A percentile compares a stretch with the other conserved stretches of the same genome.
These are phyloP conservation scores for Halotydeus destructor DNA, from an alignment of 1,140 invertebrate species.

Conservation along the genomic window DNA sequence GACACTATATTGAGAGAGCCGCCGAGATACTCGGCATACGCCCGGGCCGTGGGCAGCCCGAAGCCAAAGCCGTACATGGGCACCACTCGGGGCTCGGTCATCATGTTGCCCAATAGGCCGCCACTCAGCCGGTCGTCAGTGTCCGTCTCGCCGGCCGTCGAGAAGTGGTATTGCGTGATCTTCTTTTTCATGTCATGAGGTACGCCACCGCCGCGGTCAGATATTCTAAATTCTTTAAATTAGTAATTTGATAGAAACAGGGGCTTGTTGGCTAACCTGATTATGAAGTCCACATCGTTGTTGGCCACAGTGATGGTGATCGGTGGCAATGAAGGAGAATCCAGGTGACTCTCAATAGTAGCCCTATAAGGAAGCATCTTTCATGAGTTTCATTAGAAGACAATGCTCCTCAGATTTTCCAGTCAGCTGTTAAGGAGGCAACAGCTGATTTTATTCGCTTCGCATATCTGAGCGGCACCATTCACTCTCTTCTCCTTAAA, in stretches of 20 bases:
- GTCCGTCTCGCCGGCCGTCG: constrained; percentile 26
- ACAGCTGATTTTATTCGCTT: too few species aligned
- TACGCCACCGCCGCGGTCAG: constrained; percentile 37
- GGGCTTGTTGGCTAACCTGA: constrained; percentile 29
- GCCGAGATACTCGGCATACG: constrained; percentile 37
- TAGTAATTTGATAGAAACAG: too few species aligned
- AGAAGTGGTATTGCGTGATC: constrained; percentile 37
- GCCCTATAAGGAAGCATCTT: constrained; percentile 27
- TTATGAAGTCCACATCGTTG: constrained; percentile 36
- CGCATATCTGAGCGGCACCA: too few species aligned
- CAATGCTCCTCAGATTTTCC: too few species aligned
- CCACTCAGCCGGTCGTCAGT: constrained; percentile 22
- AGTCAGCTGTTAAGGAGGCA: too few species aligned
- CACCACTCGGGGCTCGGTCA: constrained; percentile 27
- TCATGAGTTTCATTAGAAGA: constrained; percentile 1
- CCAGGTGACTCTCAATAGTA: constrained; percentile 32
- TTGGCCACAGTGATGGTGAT: constrained; percentile 35
- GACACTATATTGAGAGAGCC: constrained; percentile 32
- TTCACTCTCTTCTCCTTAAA: too few species aligned
- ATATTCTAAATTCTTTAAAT: constrained; percentile 27
- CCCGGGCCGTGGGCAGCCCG: constrained; percentile 35
- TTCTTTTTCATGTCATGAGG: constrained; percentile 28
- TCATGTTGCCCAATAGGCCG: constrained; percentile 29
- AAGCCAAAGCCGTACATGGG: constrained; percentile 40
- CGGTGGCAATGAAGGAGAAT: constrained; percentile 27